Conservation (phyloP, 2,797 vertebrate genomes). For the Acrocephalus scirpaceus region DNA sequence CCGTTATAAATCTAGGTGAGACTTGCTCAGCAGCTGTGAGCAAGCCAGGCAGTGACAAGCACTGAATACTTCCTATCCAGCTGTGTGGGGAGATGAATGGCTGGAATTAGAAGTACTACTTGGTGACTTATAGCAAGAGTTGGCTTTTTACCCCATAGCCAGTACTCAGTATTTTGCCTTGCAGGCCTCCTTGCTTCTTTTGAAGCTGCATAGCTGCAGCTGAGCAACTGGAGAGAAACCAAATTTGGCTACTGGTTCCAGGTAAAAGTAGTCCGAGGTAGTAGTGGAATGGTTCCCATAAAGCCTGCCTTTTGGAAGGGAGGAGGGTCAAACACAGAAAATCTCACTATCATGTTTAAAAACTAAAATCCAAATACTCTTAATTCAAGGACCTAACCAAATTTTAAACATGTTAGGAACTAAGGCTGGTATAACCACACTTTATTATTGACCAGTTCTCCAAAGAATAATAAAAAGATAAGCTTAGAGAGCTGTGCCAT, state of each 20-base stretch:
- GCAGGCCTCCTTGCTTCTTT: neutral
- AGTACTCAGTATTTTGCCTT: neutral
- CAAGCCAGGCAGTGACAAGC: neutral
- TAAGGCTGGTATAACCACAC: constrained; percentile 57
- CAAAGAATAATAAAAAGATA: constrained; percentile 38
- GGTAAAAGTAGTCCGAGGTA: neutral
- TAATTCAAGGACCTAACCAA: constrained; percentile 56
- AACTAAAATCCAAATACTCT: neutral
- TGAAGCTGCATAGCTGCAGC: neutral
- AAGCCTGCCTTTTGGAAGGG: neutral
- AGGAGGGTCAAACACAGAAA: neutral
- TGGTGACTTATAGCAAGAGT: neutral
- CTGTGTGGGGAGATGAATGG: neutral
- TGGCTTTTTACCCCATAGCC: neutral
- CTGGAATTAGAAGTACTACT: neutral
- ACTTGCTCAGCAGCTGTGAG: neutral
- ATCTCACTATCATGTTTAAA: neutral
- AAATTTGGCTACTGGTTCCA: neutral
- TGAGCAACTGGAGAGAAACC: neutral
- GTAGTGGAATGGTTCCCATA: neutral
- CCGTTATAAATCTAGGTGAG: neutral
- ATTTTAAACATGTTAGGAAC: constrained; percentile 62
- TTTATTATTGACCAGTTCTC: constrained; percentile 68
- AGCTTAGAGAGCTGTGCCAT: constrained; percentile 64
- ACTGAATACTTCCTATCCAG: neutral